Percentiles rank a stretch among this genome's conserved stretches.
Conservation (phyloP, 2,797 vertebrate species). For the Mormyrops attenuatus region DNA sequence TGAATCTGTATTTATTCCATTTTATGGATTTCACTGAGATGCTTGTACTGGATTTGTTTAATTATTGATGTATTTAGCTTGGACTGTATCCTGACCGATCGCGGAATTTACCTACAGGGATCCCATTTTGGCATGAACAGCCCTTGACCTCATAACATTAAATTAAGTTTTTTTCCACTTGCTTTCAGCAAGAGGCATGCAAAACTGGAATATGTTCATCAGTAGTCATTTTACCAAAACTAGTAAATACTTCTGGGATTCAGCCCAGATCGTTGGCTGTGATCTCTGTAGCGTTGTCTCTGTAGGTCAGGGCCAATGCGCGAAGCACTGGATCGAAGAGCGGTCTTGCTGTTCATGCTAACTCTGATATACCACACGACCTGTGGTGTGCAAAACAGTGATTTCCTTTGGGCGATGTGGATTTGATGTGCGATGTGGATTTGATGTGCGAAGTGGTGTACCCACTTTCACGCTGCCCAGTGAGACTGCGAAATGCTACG, state of each 20-base stretch:
- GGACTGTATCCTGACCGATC: not conserved
- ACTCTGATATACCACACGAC: not conserved
- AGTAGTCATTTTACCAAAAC: not conserved
- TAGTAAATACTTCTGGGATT: not conserved
- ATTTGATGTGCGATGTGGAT: not conserved
- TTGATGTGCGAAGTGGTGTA: not conserved
- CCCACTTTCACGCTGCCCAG: not conserved
- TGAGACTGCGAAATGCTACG: conserved; percentile 32
- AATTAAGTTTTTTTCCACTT: not conserved
- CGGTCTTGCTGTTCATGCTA: not conserved
- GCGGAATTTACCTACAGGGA: not conserved
- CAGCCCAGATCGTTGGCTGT: not conserved
- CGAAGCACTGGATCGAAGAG: not conserved
- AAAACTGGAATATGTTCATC: not conserved
- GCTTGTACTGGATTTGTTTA: not conserved
- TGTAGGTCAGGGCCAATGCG: not conserved
- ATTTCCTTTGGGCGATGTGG: not conserved
- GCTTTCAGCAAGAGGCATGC: not conserved
- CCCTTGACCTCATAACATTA: not conserved
- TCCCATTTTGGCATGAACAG: not conserved
- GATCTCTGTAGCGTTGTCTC: not conserved
- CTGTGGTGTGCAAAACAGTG: not conserved
- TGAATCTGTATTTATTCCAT: not conserved
- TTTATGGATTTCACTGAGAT: not conserved
- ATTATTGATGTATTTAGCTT: not conserved